These are phyloP conservation scores for Melopsittacus undulatus DNA, from an alignment of 2,797 vertebrate genomes.

Conservation along the genomic window DNA sequence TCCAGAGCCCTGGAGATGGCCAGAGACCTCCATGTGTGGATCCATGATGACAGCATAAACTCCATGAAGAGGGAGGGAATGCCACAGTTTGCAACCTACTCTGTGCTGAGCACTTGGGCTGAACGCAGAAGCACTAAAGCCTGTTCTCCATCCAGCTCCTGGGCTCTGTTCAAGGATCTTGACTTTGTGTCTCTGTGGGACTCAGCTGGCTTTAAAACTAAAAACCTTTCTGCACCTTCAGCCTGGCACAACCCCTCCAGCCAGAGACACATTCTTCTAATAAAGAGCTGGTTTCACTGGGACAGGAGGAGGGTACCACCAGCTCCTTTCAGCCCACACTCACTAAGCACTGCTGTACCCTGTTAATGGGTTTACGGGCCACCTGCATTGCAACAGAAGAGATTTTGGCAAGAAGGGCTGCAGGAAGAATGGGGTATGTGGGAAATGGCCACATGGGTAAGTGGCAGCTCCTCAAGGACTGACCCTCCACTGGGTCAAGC, in stretches of 20 bases:
- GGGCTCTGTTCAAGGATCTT: neutral
- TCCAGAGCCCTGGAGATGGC: neutral
- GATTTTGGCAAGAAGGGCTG: neutral
- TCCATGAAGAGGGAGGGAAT: neutral
- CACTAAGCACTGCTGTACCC: neutral
- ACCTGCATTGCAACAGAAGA: neutral
- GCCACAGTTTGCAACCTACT: neutral
- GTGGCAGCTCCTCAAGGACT: neutral
- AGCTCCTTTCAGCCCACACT: neutral
- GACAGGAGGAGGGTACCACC: neutral
- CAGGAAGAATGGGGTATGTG: neutral
- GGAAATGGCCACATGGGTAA: neutral
- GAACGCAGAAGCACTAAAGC: neutral
- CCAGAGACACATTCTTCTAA: neutral
- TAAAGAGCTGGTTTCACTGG: neutral
- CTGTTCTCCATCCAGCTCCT: neutral
- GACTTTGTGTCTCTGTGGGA: accelerated
- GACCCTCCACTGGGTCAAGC: neutral
- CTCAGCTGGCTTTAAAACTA: neutral
- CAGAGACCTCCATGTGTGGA: neutral
- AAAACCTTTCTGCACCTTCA: neutral
- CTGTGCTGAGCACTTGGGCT: neutral
- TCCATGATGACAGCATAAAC: accelerated
- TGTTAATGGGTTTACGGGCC: accelerated
- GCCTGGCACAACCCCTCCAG: neutral